A percentile compares a stretch with the other conserved stretches of the same genome.
Conservation (phyloP, 1,140 invertebrate genomes). For the Nylanderia fulva region DNA sequence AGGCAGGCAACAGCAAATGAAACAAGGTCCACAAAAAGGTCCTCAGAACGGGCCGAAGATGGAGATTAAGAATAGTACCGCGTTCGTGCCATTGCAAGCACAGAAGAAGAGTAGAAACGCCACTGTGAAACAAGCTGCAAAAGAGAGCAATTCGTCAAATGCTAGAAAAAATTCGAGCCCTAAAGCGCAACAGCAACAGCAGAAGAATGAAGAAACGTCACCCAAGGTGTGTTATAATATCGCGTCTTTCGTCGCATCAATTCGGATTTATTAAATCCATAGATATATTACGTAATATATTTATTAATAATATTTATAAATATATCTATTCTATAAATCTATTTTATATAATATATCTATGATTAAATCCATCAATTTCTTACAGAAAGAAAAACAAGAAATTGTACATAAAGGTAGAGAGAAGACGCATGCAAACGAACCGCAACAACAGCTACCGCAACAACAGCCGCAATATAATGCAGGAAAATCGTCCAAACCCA, state of each 20-base stretch:
- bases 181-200: conserved; percentile 47
- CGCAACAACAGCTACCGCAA: conserved; percentile 66
- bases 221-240: conserved; percentile 50
- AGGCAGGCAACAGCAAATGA: conserved; percentile 26
- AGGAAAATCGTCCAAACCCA: conserved; percentile 76
- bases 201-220: conserved; percentile 68
- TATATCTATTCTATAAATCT: too few species aligned
- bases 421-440: conserved; percentile 27
- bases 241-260: not conserved
- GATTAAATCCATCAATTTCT: too few species aligned
- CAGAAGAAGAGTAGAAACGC: conserved; percentile 82
- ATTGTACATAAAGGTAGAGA: conserved; percentile 25
- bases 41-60: conserved; percentile 60
- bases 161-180: conserved; percentile 64
- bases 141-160: conserved; percentile 49
- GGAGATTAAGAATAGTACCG: conserved; percentile 77
- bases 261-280: not conserved
- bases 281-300: too few species aligned
- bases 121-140: conserved; percentile 55
- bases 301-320: too few species aligned
- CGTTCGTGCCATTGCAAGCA: conserved; percentile 85
- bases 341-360: too few species aligned
- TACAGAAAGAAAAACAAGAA: conserved; percentile 5
- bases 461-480: conserved; percentile 78
- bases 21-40: conserved; percentile 32